These are phyloP conservation scores for Anodontia alba DNA, from an alignment of 2,888 invertebrate species.

Conservation along the genomic window DNA sequence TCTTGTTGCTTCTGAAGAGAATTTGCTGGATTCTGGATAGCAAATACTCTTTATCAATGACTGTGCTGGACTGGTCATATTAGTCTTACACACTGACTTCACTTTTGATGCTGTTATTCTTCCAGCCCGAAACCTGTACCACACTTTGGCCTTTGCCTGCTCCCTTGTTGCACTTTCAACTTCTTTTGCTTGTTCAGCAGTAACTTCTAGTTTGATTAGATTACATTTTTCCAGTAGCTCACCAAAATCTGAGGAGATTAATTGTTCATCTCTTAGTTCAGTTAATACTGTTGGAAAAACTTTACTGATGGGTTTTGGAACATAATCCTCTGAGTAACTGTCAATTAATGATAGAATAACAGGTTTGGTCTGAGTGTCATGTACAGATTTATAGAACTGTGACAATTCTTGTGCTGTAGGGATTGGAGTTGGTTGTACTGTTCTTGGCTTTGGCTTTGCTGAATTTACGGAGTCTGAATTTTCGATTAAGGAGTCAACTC, in stretches of 20 bases:
- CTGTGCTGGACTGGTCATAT: background rate
- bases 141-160: background rate
- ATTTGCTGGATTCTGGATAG: background rate
- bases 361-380: background rate
- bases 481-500: background rate
- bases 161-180: background rate
- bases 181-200: slow-evolving; percentile 6
- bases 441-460: background rate
- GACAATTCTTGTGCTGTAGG: slow-evolving; percentile 2
- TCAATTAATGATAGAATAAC: background rate
- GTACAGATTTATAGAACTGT: background rate
- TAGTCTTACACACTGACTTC: background rate
- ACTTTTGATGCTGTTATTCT: background rate
- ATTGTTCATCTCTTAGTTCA: background rate
- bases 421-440: background rate
- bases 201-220: background rate
- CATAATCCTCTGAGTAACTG: slow-evolving; percentile 5
- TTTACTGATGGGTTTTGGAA: background rate
- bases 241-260: background rate
- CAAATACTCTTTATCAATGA: background rate
- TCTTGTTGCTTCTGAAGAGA: background rate
- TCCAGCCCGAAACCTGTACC: background rate
- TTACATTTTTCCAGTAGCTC: background rate
- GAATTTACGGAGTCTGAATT: background rate
- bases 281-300: background rate